These are phyloP conservation scores for Trichomalopsis sarcophagae DNA, from an alignment of 1,140 invertebrate species.

Conservation along the genomic window DNA sequence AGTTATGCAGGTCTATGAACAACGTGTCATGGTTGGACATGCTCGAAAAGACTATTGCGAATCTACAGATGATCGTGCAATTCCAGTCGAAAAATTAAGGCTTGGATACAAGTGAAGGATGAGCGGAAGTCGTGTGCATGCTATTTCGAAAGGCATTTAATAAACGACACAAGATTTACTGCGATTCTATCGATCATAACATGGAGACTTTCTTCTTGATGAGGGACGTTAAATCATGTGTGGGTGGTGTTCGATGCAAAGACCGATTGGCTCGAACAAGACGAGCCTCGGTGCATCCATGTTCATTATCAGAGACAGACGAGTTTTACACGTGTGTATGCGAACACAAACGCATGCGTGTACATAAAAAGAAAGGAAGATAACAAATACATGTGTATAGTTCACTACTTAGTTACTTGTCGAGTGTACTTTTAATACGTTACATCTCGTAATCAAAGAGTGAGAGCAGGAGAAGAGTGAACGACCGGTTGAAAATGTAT, in stretches of 20 bases:
- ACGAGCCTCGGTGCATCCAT: background rate
- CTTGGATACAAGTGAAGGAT: background rate
- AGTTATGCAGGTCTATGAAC: slow-evolving; percentile 63
- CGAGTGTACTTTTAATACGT: slow-evolving; percentile 52
- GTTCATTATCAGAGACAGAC: slow-evolving; percentile 27
- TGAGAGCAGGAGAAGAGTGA: slow-evolving; percentile 37
- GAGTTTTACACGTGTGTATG: slow-evolving; percentile 45
- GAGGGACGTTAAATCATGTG: slow-evolving; percentile 4
- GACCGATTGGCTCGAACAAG: background rate
- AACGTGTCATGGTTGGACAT: slow-evolving; percentile 72
- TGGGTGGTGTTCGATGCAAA: slow-evolving; percentile 17
- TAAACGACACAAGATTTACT: slow-evolving; percentile 10
- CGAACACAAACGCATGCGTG: slow-evolving; percentile 44
- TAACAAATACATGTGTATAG: slow-evolving; percentile 51
- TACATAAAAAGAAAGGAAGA: slow-evolving; percentile 12
- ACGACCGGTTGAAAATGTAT: slow-evolving; percentile 48
- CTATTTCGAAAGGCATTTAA: slow-evolving; percentile 35
- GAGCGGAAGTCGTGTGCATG: slow-evolving; percentile 11
- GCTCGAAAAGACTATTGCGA: slow-evolving; percentile 72
- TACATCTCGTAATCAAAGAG: slow-evolving; percentile 49
- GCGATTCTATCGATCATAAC: slow-evolving; percentile 6
- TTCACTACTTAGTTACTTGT: slow-evolving; percentile 50
- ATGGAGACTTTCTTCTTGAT: background rate
- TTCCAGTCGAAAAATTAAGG: slow-evolving; percentile 62
- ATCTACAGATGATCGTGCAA: slow-evolving; percentile 70